Evolutionary conservation across 2,113 vertebrate genomes (phyloP), one percentile per base, ranked within the genome.

Genomic region (Petrocephalus zakoni): DNA sequence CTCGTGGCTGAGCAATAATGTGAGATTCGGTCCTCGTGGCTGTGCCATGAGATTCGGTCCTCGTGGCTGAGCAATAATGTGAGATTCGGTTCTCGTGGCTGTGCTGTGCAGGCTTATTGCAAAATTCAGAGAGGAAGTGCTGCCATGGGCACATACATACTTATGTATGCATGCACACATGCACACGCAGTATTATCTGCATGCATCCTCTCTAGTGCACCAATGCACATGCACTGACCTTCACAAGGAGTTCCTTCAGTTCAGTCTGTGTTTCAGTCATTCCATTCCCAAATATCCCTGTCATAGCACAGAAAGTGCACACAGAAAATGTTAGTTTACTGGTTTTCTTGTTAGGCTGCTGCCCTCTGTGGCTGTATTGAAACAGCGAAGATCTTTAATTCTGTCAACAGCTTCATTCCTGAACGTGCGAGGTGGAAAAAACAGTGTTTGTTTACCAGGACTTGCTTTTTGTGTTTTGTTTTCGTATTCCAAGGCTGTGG

Each of bases 401-500:
- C 34, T 78, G 72, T 34, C 72, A 78, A 42, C 37, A 78, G 34
- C 29, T 78, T 78, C 8, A 83, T 46, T 83, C 37, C 46, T 19
- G 34, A 83, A 49, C 81, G n/a, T 51, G 29, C 19, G 21, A 83
- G 4, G 81, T 83, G 81, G 81, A 83, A 83, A 85, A 86, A 86
- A 56, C 84, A 86, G 52, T 19, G 11, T n/a, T 55, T 86, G 52
- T 86, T 53, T 86, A 37, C 13, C 15, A 34, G 84, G 51, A 86
- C 51, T 19, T 42, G 42, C 19, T 47, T 29, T 78, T 4, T 22
- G 22, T 87, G 53, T 87, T 22, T 87, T 87, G 53, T 87, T 87
- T 87, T 87, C 21, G 56, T 52, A 87, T 72, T 87, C 56, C 56
- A 87, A 87, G 86, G 86, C 46, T 34, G 86, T 37, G 86, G 86